Conservation (phyloP, 1,140 invertebrate genomes). For the Drosophila arizonae region DNA sequence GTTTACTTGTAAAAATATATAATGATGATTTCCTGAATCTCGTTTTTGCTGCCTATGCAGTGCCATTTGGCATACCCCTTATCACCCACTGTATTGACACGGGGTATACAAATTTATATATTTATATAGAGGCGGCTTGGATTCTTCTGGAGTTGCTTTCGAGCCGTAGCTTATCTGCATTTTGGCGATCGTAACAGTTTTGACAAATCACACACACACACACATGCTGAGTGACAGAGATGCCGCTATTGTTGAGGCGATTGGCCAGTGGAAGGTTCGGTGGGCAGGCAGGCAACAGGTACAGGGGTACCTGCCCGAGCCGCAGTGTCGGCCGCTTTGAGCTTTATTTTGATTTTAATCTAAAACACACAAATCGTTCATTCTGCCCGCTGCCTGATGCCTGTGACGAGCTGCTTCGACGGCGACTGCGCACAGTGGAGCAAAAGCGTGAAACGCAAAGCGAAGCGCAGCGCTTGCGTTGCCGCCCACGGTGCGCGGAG, state of each 20-base stretch:
- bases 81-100: not conserved
- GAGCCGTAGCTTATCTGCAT: conserved; percentile 64
- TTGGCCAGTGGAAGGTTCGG: conserved; percentile 6
- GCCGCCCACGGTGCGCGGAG: conserved; percentile 8
- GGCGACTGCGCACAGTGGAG: conserved; percentile 54
- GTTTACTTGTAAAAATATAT: no score
- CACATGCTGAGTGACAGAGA: conserved; percentile 35
- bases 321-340: conserved; percentile 65
- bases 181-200: conserved; percentile 81
- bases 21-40: no score
- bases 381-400: conserved; percentile 56
- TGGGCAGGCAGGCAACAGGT: not conserved
- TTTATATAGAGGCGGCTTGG: conserved; percentile 24
- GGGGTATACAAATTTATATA: conserved; percentile 8
- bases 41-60: not conserved
- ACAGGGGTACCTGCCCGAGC: conserved; percentile 41
- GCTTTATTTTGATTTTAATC: conserved; percentile 81
- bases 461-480: conserved; percentile 20
- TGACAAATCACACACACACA: conserved; percentile 71
- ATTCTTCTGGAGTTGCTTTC: conserved; percentile 13
- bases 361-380: conserved; percentile 82
- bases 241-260: conserved; percentile 32
- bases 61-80: not conserved
- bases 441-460: conserved; percentile 4
- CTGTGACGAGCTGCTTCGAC: conserved; percentile 30